These are phyloP conservation scores for Anomalospiza imberbis DNA, from an alignment of 2,797 vertebrate genomes.

Conservation along the genomic window DNA sequence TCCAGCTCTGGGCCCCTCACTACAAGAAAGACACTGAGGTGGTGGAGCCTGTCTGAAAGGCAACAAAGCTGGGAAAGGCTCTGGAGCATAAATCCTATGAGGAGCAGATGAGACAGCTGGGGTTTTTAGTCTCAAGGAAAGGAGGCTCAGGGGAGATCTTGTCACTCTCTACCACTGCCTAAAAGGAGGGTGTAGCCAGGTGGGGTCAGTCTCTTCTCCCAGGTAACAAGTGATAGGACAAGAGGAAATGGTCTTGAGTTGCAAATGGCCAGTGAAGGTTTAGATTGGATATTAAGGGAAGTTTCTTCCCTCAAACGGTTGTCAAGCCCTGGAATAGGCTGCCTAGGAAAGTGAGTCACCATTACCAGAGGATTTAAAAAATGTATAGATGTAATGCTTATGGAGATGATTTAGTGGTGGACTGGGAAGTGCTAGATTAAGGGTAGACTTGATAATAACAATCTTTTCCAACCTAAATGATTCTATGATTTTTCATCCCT, in stretches of 20 bases:
- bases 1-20: neutral
- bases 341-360: neutral
- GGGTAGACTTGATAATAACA: neutral
- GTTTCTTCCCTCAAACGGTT: neutral
- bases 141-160: neutral
- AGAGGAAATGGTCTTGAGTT: neutral
- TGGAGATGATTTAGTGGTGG: neutral
- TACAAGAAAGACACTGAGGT: neutral
- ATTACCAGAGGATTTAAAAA: neutral
- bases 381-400: neutral
- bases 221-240: neutral
- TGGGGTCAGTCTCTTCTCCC: neutral
- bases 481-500: neutral
- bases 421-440: neutral
- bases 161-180: neutral
- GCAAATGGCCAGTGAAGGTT: neutral
- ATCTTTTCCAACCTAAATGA: accelerated
- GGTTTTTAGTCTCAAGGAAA: neutral
- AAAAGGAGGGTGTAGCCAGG: neutral
- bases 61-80: neutral
- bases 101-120: neutral
- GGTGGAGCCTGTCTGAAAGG: neutral
- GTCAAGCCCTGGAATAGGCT: neutral
- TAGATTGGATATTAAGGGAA: neutral
- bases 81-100: neutral